These are phyloP conservation scores for Echinarachnius parma DNA, from an alignment of 53 echinoderm and acorn worm genomes.

Conservation along the genomic window DNA sequence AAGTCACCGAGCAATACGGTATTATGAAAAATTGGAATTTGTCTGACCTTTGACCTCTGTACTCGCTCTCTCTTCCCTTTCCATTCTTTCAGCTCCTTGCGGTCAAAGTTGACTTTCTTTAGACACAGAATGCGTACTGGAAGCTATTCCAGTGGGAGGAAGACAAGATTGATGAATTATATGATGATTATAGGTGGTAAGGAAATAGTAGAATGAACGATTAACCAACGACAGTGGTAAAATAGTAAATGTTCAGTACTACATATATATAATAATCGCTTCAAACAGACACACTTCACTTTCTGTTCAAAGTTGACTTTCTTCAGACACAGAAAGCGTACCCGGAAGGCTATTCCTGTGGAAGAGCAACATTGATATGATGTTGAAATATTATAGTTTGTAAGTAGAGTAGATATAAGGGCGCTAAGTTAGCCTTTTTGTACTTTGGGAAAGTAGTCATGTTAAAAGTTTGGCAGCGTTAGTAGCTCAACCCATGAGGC, in stretches of 20 bases:
- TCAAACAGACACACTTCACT: no score
- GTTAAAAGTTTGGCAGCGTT: no score
- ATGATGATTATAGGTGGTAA: neutral
- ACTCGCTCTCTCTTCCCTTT: constrained; percentile 92
- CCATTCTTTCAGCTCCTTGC: constrained; percentile 72
- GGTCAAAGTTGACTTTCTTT: constrained; percentile 95
- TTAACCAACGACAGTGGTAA: no score
- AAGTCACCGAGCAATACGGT: no score
- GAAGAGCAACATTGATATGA: neutral
- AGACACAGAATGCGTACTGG: constrained; percentile 93
- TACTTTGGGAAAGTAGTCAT: no score
- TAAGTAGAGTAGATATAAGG: no score
- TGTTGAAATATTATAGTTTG: no score
- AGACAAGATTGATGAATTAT: neutral
- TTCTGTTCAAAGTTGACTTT: constrained; percentile 94
- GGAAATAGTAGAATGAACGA: no score
- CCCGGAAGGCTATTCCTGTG: constrained; percentile 89
- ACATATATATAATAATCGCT: no score
- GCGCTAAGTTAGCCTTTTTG: no score
- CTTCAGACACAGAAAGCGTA: constrained; percentile 90
- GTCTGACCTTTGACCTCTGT: constrained; percentile 88
- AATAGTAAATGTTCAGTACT: no score
- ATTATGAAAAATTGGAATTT: no score
- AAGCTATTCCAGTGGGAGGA: constrained; percentile 78
- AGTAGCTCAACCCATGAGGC: constrained; percentile 82